Evolutionary conservation across 2,888 invertebrate genomes (phyloP).

Genomic region (Onchidella celtica): DNA sequence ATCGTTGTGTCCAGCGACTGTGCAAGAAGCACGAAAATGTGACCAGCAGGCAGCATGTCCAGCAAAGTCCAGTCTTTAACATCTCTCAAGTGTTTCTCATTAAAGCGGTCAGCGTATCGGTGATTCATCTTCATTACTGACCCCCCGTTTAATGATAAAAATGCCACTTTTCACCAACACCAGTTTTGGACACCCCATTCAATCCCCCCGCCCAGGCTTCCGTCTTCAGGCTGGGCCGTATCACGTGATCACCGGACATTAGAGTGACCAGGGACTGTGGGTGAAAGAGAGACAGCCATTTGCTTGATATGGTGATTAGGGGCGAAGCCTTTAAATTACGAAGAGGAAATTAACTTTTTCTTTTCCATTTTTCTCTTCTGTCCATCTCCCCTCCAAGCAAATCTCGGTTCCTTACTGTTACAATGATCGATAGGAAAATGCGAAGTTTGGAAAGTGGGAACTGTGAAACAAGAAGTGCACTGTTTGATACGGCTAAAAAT

Average conservation of each 20-base stretch:
- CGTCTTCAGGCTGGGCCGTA: neutral
- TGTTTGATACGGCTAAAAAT: too few relatives aligned
- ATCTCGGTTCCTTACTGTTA: neutral
- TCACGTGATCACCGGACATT: neutral
- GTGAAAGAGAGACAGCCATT: neutral
- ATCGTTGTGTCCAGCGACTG: too few relatives aligned
- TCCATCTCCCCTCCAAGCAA: neutral
- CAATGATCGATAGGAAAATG: neutral
- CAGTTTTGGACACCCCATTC: too few relatives aligned
- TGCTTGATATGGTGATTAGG: conserved; percentile 25
- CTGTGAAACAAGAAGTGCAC: too few relatives aligned
- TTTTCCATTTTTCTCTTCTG: neutral
- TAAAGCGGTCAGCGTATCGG: conserved; percentile 3
- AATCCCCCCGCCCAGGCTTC: neutral
- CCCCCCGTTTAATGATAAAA: neutral
- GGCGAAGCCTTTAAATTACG: conserved; percentile 30
- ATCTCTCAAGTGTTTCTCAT: neutral
- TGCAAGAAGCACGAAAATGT: too few relatives aligned
- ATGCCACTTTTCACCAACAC: neutral
- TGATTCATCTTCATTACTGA: conserved; percentile 24
- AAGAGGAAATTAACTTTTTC: neutral
- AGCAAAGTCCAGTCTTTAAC: too few relatives aligned
- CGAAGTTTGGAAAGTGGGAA: too few relatives aligned
- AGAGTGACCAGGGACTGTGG: neutral
- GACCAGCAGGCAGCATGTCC: too few relatives aligned